Conservation (phyloP, 2,113 vertebrate species). For the Cochlearius cochlearius region DNA sequence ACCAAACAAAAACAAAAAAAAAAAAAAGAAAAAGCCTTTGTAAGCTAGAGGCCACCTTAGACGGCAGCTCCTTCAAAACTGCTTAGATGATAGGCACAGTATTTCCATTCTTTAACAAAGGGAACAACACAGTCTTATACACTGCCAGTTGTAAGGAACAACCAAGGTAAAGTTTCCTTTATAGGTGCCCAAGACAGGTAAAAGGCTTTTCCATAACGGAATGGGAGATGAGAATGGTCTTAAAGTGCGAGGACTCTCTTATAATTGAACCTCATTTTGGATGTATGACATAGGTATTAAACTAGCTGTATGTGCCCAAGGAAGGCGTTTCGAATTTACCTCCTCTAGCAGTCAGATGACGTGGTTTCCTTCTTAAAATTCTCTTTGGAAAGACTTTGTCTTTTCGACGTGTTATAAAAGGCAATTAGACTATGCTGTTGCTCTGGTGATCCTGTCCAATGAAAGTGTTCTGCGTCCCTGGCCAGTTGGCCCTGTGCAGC, state of each 20-base stretch:
- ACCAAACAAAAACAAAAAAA: fast-evolving
- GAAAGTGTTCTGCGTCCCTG: neutral
- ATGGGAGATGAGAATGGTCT: neutral
- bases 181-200: neutral
- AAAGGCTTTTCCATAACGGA: neutral
- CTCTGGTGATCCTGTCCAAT: neutral
- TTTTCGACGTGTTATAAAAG: neutral
- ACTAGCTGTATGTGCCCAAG: neutral
- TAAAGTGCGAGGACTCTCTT: neutral
- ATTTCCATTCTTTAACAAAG: neutral
- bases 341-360: neutral
- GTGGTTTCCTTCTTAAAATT: neutral
- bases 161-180: neutral
- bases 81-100: neutral
- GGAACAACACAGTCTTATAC: neutral
- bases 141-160: neutral
- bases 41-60: neutral
- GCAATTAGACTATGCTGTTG: neutral
- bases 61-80: neutral
- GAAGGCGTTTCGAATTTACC: neutral
- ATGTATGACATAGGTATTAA: neutral
- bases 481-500: neutral
- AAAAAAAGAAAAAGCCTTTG: neutral
- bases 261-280: neutral
- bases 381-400: neutral